phyloP scores from a whole-genome alignment of 1,140 invertebrate species.

The Cydia fagiglandana region DNA sequence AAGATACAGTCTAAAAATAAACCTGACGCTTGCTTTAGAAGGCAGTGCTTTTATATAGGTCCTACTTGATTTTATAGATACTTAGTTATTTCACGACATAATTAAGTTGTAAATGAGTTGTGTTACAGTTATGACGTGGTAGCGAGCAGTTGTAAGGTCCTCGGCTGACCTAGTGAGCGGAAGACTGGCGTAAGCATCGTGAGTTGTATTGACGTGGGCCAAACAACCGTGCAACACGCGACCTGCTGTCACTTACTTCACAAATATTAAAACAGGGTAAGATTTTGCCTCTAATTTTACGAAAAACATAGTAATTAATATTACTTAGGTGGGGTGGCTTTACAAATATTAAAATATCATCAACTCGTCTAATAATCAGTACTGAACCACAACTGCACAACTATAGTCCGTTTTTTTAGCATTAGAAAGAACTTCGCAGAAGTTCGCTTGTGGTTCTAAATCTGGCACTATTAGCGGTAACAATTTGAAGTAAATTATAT shows the following conservation, averaged over 20 bases:
- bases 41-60: background rate
- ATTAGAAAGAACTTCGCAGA: no score
- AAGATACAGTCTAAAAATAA: conserved; percentile 21
- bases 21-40: background rate
- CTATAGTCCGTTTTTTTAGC: no score
- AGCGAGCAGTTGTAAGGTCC: background rate
- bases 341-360: no score
- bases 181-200: conserved; percentile 7
- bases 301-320: background rate
- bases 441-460: no score
- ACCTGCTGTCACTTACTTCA: conserved; percentile 9
- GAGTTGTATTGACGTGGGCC: conserved; percentile 15
- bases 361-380: background rate
- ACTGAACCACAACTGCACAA: no score
- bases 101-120: background rate
- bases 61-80: background rate
- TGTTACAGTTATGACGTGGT: background rate
- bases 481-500: no score
- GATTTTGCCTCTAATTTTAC: background rate
- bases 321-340: background rate
- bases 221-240: conserved; percentile 21
- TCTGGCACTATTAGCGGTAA: no score
- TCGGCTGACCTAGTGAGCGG: conserved; percentile 6
- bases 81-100: background rate
- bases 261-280: background rate